Evolutionary conservation across 1,140 invertebrate genomes (phyloP).

Genomic region (Drosophila sp.): DNA sequence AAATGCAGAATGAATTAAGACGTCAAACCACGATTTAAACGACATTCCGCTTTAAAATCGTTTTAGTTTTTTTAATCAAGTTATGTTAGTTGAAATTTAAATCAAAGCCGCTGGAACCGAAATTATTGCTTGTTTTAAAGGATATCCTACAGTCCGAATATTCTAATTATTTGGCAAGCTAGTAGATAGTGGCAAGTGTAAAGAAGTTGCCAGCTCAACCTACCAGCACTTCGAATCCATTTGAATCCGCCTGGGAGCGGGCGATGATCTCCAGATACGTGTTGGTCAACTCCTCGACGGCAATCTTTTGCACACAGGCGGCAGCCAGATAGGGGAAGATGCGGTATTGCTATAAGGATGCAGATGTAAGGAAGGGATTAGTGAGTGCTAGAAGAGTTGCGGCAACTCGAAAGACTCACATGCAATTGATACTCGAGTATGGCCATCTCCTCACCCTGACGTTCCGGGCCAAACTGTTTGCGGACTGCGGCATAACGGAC

Average conservation of each 20-base stretch:
- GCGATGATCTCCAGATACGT: slow-evolving; percentile 86
- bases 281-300: slow-evolving; percentile 86
- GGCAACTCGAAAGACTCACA: slow-evolving; percentile 85
- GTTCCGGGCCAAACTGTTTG: slow-evolving; percentile 93
- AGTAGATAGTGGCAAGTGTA: no score
- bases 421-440: slow-evolving; percentile 96
- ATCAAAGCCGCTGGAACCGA: no score
- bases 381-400: background rate
- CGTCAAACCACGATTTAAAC: no score
- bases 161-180: no score
- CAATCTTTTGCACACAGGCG: slow-evolving; percentile 91
- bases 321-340: slow-evolving; percentile 95
- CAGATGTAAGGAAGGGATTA: slow-evolving; percentile 4
- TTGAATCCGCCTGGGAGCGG: slow-evolving; percentile 86
- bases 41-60: no score
- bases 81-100: no score
- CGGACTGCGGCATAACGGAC: slow-evolving; percentile 95
- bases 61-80: no score
- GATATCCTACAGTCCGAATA: no score
- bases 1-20: no score
- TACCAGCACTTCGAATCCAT: slow-evolving; percentile 86
- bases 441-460: slow-evolving; percentile 89
- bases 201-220: slow-evolving; percentile 56
- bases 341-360: slow-evolving; percentile 92
- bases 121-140: no score